These are phyloP conservation scores for Aporophyla nigra DNA, from an alignment of 2,888 invertebrate genomes.

Conservation along the genomic window DNA sequence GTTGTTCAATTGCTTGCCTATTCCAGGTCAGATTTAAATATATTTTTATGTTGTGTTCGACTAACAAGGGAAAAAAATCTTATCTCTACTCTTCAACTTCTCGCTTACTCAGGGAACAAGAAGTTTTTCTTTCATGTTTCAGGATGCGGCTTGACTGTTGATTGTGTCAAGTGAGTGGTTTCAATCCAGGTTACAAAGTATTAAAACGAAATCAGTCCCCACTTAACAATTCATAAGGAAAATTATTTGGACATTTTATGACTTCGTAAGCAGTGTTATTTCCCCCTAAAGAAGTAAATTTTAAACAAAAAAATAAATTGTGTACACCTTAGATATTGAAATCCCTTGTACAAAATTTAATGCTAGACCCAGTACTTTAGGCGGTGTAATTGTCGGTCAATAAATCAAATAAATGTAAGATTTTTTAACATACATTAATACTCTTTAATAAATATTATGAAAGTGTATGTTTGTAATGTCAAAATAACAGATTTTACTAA, in stretches of 20 bases:
- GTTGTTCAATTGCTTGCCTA: neutral
- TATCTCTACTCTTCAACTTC: slow-evolving; percentile 35
- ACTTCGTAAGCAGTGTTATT: neutral
- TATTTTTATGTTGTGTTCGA: neutral
- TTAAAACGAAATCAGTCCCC: slow-evolving; percentile 8
- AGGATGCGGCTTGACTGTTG: slow-evolving; percentile 36
- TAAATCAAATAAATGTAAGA: too few relatives aligned
- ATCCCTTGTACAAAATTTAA: too few relatives aligned
- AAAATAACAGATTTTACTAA: too few relatives aligned
- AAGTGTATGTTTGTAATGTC: too few relatives aligned
- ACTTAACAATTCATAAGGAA: neutral
- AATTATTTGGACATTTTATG: neutral
- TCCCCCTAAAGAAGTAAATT: too few relatives aligned
- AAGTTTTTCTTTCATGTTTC: slow-evolving; percentile 36
- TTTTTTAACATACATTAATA: too few relatives aligned
- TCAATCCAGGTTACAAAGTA: slow-evolving; percentile 18
- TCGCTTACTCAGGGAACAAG: slow-evolving; percentile 21
- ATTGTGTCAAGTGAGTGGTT: slow-evolving; percentile 27
- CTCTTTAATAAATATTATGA: too few relatives aligned
- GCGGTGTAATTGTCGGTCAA: too few relatives aligned
- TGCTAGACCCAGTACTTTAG: too few relatives aligned
- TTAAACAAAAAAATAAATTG: too few relatives aligned
- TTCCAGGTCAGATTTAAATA: neutral
- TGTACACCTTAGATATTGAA: too few relatives aligned
- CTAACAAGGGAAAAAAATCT: slow-evolving; percentile 15